These are phyloP conservation scores for Gnathonemus longibarbis DNA, from an alignment of 2,113 vertebrate genomes.

Conservation along the genomic window DNA sequence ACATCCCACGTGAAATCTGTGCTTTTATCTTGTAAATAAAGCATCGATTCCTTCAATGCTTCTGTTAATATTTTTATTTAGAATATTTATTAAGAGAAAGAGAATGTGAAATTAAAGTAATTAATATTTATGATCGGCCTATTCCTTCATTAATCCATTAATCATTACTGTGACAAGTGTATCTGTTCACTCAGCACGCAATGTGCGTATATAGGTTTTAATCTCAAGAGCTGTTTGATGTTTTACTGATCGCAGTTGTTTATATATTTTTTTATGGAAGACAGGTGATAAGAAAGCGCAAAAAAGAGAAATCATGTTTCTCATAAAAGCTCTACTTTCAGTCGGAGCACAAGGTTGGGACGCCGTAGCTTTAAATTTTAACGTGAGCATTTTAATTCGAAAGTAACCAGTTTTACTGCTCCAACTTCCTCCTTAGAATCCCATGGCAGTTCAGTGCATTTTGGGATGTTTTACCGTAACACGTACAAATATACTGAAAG, in stretches of 20 bases:
- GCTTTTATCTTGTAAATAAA: conserved; percentile 17
- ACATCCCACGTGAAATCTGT: neutral
- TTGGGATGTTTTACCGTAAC: neutral
- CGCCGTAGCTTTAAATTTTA: neutral
- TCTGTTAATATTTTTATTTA: neutral
- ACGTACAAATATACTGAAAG: neutral
- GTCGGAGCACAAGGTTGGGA: neutral
- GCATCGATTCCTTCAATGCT: neutral
- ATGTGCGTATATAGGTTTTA: neutral
- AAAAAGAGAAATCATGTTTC: too few species aligned
- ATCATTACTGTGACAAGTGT: neutral
- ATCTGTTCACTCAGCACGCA: neutral
- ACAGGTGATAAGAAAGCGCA: neutral
- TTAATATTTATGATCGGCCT: neutral
- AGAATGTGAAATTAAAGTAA: neutral
- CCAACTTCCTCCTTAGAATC: neutral
- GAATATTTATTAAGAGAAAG: neutral
- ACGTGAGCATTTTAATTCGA: neutral
- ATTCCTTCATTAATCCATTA: neutral
- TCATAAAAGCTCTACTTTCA: neutral
- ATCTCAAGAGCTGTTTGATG: neutral
- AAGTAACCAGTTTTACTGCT: neutral
- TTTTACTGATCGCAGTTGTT: neutral
- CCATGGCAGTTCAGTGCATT: neutral
- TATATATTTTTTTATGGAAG: neutral